Percentiles rank a stretch among this genome's conserved stretches.
These are phyloP conservation scores for Onthophagus sagittarius DNA, from an alignment of 2,888 invertebrate species.

Conservation along the genomic window DNA sequence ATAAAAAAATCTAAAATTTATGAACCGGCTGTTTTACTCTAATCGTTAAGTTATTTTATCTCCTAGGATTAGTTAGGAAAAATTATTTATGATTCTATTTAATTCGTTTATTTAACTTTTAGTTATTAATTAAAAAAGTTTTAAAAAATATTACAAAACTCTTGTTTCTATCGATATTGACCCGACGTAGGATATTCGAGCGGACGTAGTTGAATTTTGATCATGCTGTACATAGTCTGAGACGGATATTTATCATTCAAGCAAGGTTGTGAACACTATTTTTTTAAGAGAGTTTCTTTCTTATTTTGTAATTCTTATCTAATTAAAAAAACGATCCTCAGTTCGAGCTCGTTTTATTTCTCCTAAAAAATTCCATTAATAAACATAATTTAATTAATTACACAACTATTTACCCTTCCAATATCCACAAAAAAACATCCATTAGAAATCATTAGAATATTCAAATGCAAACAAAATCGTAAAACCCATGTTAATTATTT, in stretches of 20 bases:
- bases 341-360: constrained; percentile 1
- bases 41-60: not conserved
- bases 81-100: not conserved
- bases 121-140: not conserved
- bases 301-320: constrained; percentile 8
- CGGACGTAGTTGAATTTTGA: not conserved
- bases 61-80: not conserved
- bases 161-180: not conserved
- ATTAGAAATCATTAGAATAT: not conserved
- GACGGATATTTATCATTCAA: constrained; percentile 7
- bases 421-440: not conserved
- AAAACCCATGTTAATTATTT: not conserved
- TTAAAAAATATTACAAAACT: not conserved
- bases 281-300: constrained; percentile 17
- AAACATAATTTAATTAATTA: not conserved
- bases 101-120: not conserved
- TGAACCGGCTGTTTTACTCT: not conserved
- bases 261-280: constrained; percentile 22
- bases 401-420: not conserved
- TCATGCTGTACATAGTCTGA: constrained; percentile 5
- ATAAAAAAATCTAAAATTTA: too few species aligned
- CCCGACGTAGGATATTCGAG: not conserved
- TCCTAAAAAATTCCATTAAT: not conserved
- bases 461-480: too few species aligned
- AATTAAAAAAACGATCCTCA: constrained; percentile 3